Conservation (phyloP, 2,113 vertebrate genomes). For the Lagopus muta region DNA sequence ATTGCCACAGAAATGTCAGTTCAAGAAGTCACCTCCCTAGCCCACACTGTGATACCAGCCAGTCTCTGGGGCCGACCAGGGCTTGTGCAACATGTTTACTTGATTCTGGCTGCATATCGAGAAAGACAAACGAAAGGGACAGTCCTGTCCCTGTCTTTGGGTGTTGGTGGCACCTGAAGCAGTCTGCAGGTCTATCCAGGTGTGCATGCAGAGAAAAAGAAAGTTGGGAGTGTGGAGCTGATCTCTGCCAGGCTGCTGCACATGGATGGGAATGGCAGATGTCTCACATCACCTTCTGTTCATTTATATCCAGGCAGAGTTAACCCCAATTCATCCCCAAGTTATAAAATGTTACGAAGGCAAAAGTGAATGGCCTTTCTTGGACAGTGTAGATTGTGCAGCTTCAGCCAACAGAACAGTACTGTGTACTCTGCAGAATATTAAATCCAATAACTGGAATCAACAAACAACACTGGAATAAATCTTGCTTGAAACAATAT, state of each 20-base stretch:
- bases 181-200: background rate
- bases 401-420: background rate
- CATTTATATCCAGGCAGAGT: background rate
- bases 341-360: background rate
- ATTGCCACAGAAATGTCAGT: background rate
- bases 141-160: rapidly evolving
- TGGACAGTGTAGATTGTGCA: background rate
- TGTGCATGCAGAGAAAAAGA: background rate
- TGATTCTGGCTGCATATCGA: background rate
- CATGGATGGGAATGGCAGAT: background rate
- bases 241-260: background rate
- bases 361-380: background rate
- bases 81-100: background rate
- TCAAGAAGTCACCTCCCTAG: background rate
- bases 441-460: slow-evolving; percentile 38
- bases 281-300: background rate
- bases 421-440: slow-evolving; percentile 40
- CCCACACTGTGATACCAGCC: rapidly evolving
- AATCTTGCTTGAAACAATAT: slow-evolving; percentile 67
- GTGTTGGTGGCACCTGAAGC: background rate
- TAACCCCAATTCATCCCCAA: background rate
- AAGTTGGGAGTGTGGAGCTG: background rate
- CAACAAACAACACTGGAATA: background rate
- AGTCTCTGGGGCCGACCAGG: background rate
- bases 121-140: rapidly evolving